A percentile compares a stretch with the other conserved stretches of the same genome.
These are phyloP conservation scores for Tillus elongatus DNA, from an alignment of 2,888 invertebrate species.

Conservation along the genomic window DNA sequence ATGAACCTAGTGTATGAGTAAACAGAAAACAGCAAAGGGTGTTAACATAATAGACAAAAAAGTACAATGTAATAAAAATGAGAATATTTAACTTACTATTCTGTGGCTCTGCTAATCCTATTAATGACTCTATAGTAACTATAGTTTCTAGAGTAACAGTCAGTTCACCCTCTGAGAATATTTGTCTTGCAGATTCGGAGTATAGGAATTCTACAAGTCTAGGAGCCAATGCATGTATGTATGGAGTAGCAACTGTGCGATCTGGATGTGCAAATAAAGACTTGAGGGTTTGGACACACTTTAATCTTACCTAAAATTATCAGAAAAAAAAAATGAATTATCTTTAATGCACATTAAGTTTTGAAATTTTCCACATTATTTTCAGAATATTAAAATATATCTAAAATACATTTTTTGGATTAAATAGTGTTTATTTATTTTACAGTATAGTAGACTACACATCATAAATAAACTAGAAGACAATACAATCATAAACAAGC, in stretches of 20 bases:
- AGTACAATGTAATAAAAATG: slow-evolving; percentile 17
- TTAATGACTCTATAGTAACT: slow-evolving; percentile 63
- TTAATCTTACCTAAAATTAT: slow-evolving; percentile 58
- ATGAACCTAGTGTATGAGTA: no score
- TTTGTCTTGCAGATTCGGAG: slow-evolving; percentile 51
- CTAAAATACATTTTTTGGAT: no score
- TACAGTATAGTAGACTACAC: no score
- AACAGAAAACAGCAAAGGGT: no score
- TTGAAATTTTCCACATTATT: no score
- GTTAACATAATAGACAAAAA: no score
- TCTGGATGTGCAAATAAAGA: slow-evolving; percentile 69
- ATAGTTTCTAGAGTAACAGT: slow-evolving; percentile 64
- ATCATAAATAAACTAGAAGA: no score
- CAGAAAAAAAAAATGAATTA: slow-evolving; percentile 15
- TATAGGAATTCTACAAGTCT: slow-evolving; percentile 67
- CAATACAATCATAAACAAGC: no score
- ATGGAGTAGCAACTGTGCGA: slow-evolving; percentile 61
- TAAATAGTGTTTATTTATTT: no score
- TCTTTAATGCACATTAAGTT: background rate
- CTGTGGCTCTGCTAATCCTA: slow-evolving; percentile 63
- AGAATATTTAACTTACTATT: slow-evolving; percentile 55
- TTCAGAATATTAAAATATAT: no score
- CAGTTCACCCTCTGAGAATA: slow-evolving; percentile 58
- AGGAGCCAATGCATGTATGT: slow-evolving; percentile 73
- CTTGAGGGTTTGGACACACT: slow-evolving; percentile 69